Percentiles rank a stretch among this genome's conserved stretches.
Evolutionary conservation across 2,797 vertebrate genomes (phyloP).

Genomic region (Ibycter americanus): DNA sequence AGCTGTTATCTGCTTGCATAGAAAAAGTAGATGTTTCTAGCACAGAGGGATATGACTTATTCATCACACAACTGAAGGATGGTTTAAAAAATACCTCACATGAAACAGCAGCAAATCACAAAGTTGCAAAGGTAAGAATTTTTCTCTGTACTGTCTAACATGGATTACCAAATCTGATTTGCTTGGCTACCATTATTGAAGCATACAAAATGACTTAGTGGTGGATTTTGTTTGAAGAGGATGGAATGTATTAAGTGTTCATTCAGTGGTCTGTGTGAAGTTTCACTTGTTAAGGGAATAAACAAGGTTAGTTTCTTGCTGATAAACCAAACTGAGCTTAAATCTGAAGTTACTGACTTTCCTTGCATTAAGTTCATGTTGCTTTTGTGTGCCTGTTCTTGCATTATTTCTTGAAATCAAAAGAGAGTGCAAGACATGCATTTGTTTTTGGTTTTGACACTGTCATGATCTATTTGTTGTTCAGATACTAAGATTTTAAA

Average conservation of each 20-base stretch:
- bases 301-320: not conserved
- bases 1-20: conserved; percentile 93
- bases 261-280: not conserved
- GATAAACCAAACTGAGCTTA: not conserved
- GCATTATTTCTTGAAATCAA: not conserved
- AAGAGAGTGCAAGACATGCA: accelerated
- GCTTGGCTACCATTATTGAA: not conserved
- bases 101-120: conserved; percentile 99
- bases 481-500: not conserved
- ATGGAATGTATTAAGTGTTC: not conserved
- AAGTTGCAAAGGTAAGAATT: conserved; percentile 96
- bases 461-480: not conserved
- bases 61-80: conserved; percentile 96
- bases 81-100: conserved; percentile 99
- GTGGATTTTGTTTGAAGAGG: not conserved
- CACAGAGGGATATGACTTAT: conserved; percentile 95
- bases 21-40: conserved; percentile 97
- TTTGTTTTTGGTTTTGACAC: not conserved
- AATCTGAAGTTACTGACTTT: not conserved
- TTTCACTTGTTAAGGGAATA: not conserved
- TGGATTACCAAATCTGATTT: not conserved
- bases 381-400: not conserved
- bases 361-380: accelerated
- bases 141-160: not conserved
- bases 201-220: not conserved